Conservation (phyloP, 2,888 invertebrate species). For the Stenotaenia linearis region DNA sequence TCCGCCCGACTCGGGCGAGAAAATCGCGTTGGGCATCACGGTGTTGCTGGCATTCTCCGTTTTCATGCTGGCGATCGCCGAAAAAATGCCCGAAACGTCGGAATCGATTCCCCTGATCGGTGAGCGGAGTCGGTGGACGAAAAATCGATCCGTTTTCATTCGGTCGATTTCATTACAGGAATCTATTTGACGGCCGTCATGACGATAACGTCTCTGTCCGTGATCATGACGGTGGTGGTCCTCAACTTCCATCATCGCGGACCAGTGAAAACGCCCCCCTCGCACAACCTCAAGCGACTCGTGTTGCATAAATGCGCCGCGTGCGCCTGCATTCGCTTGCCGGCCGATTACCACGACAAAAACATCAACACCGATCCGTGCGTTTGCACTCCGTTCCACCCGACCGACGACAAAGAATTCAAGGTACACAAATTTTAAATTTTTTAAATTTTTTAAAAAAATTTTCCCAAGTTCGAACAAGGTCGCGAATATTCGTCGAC, state of each 20-base stretch:
- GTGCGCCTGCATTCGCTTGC: constrained; percentile 36
- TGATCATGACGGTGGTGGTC: constrained; percentile 54
- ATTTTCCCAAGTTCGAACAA: neutral
- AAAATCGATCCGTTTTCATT: neutral
- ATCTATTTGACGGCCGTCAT: constrained; percentile 56
- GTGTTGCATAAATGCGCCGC: constrained; percentile 37
- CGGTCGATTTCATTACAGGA: constrained; percentile 43
- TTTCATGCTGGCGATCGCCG: constrained; percentile 56
- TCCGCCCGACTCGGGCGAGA: constrained; percentile 54
- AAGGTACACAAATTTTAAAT: neutral
- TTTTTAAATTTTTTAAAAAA: no score
- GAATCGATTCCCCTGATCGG: constrained; percentile 55
- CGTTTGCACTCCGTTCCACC: constrained; percentile 27
- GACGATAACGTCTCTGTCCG: constrained; percentile 56
- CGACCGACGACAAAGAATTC: neutral
- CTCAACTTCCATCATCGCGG: constrained; percentile 56
- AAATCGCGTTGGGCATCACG: constrained; percentile 55
- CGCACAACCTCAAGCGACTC: constrained; percentile 48
- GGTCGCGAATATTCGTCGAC: constrained; percentile 37
- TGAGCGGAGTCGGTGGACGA: constrained; percentile 40
- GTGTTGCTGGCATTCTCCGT: constrained; percentile 56
- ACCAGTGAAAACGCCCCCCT: constrained; percentile 50
- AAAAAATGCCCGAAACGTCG: constrained; percentile 56
- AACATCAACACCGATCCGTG: neutral
- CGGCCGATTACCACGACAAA: neutral